Conservation (phyloP, 2,888 invertebrate genomes). For the Timandra comae region DNA sequence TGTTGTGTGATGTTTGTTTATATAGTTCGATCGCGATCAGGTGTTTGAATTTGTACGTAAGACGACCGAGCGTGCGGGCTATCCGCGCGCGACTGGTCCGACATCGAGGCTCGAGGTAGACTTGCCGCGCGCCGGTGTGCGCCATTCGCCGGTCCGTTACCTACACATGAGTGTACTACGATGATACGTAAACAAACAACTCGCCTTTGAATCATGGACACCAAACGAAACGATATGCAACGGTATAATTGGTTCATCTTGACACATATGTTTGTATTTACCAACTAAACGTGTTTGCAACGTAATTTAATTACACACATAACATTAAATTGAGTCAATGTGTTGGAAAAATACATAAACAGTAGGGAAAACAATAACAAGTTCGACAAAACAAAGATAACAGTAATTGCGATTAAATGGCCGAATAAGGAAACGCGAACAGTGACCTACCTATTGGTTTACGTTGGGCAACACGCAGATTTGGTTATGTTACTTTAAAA, state of each 20-base stretch:
- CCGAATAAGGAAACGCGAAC: constrained; percentile 17
- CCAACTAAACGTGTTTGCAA: too few relatives aligned
- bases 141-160: constrained; percentile 49
- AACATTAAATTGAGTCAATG: too few relatives aligned
- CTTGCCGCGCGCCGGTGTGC: constrained; percentile 15
- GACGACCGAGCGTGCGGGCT: constrained; percentile 47
- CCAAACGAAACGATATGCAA: constrained; percentile 24
- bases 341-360: too few relatives aligned
- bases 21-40: constrained; percentile 49
- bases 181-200: constrained; percentile 68
- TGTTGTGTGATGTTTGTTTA: constrained; percentile 43
- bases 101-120: constrained; percentile 17
- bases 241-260: constrained; percentile 22
- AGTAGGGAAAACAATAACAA: too few relatives aligned
- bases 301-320: too few relatives aligned
- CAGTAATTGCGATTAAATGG: too few relatives aligned
- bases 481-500: constrained; percentile 24
- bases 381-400: too few relatives aligned
- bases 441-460: constrained; percentile 35
- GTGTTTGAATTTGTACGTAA: constrained; percentile 38
- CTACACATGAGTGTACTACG: constrained; percentile 64
- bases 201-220: constrained; percentile 30
- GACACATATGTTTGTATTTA: background rate
- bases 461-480: constrained; percentile 28
- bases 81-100: constrained; percentile 65